phyloP scores from a whole-genome alignment of 2,113 vertebrate species.

The Zapus hudsonius region DNA sequence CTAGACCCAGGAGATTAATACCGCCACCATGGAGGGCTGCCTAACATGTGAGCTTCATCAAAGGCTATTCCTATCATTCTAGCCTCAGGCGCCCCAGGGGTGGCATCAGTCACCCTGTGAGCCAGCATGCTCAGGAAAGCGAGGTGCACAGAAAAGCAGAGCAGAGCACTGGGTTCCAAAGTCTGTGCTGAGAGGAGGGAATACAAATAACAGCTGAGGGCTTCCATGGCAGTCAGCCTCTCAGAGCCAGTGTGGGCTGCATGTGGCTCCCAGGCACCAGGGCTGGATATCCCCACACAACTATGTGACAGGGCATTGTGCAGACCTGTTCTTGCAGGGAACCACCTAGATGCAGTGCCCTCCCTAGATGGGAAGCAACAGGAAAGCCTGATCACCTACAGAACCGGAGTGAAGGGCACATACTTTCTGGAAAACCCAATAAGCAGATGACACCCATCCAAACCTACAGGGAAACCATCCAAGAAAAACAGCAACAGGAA shows the following conservation, averaged over 20 bases:
- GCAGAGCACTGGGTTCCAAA: not conserved
- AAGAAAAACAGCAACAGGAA: conserved; percentile 36
- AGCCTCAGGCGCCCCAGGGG: not conserved
- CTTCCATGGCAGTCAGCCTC: not conserved
- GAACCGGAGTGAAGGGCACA: not conserved
- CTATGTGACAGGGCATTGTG: rapidly evolving
- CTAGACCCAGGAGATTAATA: not conserved
- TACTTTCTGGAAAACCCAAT: conserved; percentile 23
- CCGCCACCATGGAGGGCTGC: not conserved
- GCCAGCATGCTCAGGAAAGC: not conserved
- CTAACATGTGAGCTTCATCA: rapidly evolving
- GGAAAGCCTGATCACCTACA: not conserved
- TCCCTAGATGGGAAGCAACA: not conserved
- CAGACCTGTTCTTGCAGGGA: not conserved
- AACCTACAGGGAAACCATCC: conserved; percentile 9
- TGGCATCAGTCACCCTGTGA: not conserved
- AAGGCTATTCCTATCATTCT: not conserved
- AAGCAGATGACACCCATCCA: not conserved
- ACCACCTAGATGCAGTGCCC: not conserved
- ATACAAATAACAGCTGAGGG: rapidly evolving
- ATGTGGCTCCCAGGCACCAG: not conserved
- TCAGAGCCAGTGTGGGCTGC: not conserved
- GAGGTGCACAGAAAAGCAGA: not conserved
- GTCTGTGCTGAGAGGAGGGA: not conserved
- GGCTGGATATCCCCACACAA: rapidly evolving